These are phyloP conservation scores for Siphamia tubifer DNA, from an alignment of 2,113 vertebrate genomes.

Conservation along the genomic window DNA sequence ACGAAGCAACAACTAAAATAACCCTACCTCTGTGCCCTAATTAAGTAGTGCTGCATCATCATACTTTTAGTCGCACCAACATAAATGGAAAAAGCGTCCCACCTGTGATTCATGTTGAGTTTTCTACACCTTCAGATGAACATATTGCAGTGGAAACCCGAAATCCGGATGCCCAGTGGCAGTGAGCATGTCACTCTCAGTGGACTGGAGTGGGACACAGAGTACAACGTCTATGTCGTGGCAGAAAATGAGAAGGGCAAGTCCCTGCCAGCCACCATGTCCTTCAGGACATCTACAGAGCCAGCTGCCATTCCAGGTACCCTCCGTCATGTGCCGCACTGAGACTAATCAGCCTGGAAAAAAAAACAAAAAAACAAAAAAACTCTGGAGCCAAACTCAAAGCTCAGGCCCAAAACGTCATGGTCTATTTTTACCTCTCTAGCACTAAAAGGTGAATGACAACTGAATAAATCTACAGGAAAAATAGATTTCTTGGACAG, in stretches of 20 bases:
- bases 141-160: constrained; percentile 87
- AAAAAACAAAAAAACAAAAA: no score
- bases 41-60: no score
- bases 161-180: constrained; percentile 86
- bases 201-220: constrained; percentile 90
- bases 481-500: constrained; percentile 36
- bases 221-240: constrained; percentile 91
- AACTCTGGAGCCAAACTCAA: constrained; percentile 54
- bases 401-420: constrained; percentile 16
- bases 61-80: no score
- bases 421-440: constrained; percentile 30
- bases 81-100: no score
- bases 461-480: constrained; percentile 44
- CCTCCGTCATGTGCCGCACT: background rate
- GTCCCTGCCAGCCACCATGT: constrained; percentile 85
- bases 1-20: no score
- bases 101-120: no score
- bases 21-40: no score
- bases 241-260: constrained; percentile 95
- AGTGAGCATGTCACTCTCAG: constrained; percentile 87
- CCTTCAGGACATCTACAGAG: constrained; percentile 87
- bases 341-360: constrained; percentile 26
- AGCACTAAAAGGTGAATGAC: constrained; percentile 38
- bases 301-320: constrained; percentile 94
- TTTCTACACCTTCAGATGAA: constrained; percentile 76